phyloP scores from a whole-genome alignment of 2,888 invertebrate species.

The Perdita meconis region DNA sequence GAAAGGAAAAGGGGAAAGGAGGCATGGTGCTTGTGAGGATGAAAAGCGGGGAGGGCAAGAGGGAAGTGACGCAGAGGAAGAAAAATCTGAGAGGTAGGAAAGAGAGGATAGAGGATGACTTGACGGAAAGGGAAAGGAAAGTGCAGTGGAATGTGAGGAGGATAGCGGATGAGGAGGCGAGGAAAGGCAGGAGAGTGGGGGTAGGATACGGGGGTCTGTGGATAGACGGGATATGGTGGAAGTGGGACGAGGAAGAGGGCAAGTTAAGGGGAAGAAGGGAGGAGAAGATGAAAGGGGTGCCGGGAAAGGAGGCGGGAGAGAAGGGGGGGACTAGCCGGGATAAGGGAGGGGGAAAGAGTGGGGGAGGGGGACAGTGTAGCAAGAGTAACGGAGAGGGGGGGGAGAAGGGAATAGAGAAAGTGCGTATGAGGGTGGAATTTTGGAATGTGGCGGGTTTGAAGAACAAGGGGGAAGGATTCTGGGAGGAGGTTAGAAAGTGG shows the following conservation, averaged over 20 bases:
- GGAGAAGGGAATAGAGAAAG: not conserved
- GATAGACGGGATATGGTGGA: not conserved
- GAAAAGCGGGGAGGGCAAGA: not conserved
- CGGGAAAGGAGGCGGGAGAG: no score
- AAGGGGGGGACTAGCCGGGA: no score
- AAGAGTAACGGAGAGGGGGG: not conserved
- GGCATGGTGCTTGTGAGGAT: not conserved
- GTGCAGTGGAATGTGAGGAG: not conserved
- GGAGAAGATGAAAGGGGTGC: not conserved
- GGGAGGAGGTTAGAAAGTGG: not conserved
- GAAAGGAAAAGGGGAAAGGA: not conserved
- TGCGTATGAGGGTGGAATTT: not conserved
- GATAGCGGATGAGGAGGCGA: not conserved
- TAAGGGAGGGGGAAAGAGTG: not conserved
- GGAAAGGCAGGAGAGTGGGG: not conserved
- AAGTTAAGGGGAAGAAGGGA: not conserved
- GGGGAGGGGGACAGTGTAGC: not conserved
- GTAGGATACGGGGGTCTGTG: not conserved
- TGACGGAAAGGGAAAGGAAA: not conserved
- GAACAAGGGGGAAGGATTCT: not conserved
- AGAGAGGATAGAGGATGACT: not conserved
- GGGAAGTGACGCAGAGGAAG: not conserved
- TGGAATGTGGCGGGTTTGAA: not conserved
- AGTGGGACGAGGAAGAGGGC: not conserved
- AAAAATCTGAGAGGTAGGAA: not conserved